A percentile compares a stretch with the other conserved stretches of the same genome.
Evolutionary conservation across 2,888 invertebrate species (phyloP).

Genomic region (Protonemura montana): DNA sequence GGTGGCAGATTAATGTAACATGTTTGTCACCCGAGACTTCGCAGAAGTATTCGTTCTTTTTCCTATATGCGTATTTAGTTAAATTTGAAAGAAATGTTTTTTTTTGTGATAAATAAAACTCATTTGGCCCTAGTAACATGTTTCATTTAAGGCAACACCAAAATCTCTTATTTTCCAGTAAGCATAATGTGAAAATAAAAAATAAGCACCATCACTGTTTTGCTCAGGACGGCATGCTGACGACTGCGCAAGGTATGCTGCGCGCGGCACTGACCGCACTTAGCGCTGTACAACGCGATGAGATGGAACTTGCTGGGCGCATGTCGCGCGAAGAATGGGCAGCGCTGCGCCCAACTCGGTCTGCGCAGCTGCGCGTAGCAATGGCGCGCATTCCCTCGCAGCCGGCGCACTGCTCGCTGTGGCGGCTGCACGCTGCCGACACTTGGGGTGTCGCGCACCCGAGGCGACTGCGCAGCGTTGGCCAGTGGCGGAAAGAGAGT

Average conservation of each 20-base stretch:
- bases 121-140: too few relatives aligned
- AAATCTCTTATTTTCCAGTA: too few relatives aligned
- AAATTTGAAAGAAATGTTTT: too few relatives aligned
- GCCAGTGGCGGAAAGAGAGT: conserved; percentile 76
- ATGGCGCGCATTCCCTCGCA: conserved; percentile 68
- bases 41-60: too few relatives aligned
- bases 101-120: too few relatives aligned
- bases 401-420: conserved; percentile 66
- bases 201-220: background rate
- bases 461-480: conserved; percentile 64
- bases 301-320: conserved; percentile 74
- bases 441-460: conserved; percentile 62
- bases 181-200: too few relatives aligned
- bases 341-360: conserved; percentile 74
- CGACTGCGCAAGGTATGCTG: conserved; percentile 74
- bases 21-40: too few relatives aligned
- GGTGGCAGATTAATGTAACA: too few relatives aligned
- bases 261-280: conserved; percentile 72
- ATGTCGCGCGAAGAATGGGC: conserved; percentile 89
- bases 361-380: conserved; percentile 70
- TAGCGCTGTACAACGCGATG: conserved; percentile 72
- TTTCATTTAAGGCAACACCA: too few relatives aligned
- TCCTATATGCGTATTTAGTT: too few relatives aligned
- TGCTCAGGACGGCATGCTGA: conserved; percentile 70
- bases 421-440: conserved; percentile 66